Evolutionary conservation across 2,113 vertebrate species (phyloP).

Genomic region (Bos indicus): DNA sequence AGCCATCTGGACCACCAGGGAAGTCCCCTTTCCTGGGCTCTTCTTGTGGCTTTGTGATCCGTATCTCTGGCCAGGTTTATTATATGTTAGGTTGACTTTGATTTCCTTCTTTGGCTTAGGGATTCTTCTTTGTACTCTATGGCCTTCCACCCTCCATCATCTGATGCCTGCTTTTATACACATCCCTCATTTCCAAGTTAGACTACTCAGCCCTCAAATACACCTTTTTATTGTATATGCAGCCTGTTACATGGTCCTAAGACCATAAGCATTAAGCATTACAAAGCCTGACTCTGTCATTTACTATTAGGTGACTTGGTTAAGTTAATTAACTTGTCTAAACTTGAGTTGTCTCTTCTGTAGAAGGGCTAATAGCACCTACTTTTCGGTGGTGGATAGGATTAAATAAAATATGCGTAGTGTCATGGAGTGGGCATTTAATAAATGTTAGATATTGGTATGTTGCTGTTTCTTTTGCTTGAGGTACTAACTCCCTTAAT

Average conservation of each 20-base stretch:
- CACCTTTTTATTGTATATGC: background rate
- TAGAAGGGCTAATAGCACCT: background rate
- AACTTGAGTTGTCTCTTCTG: background rate
- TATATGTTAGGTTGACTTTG: background rate
- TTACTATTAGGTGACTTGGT: background rate
- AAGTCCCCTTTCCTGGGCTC: background rate
- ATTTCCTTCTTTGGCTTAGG: background rate
- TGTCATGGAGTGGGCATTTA: background rate
- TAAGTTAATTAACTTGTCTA: slow-evolving; percentile 3
- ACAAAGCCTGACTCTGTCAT: background rate
- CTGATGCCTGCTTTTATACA: background rate
- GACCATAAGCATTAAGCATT: background rate
- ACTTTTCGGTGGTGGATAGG: background rate
- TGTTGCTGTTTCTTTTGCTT: slow-evolving; percentile 6
- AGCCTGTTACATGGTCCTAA: background rate
- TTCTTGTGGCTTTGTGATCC: background rate
- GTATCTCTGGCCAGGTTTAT: background rate
- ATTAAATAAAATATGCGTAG: background rate
- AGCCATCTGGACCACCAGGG: background rate
- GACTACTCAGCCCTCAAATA: background rate
- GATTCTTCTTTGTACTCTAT: background rate
- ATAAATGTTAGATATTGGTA: background rate
- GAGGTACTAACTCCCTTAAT: background rate
- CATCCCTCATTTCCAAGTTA: background rate
- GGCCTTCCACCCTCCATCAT: background rate